phyloP scores from a whole-genome alignment of 2,797 vertebrate genomes.

The Centroberyx gerrardi region DNA sequence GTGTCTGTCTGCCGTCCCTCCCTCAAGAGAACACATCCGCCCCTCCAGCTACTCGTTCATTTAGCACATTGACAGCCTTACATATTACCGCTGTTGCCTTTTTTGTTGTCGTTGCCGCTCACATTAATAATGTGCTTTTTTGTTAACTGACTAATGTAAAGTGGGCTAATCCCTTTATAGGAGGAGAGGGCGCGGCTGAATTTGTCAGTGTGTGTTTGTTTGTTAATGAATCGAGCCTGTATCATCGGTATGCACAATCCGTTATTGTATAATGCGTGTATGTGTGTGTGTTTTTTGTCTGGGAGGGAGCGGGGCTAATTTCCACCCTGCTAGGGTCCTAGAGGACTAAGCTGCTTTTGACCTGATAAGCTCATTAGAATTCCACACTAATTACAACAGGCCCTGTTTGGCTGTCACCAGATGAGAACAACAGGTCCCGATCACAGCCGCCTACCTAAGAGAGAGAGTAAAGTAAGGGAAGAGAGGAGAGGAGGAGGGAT shows the following conservation, averaged over 20 bases:
- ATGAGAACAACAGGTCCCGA: conserved; percentile 77
- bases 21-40: conserved; percentile 34
- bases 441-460: conserved; percentile 56
- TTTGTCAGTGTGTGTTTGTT: conserved; percentile 77
- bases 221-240: conserved; percentile 79
- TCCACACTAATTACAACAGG: conserved; percentile 86
- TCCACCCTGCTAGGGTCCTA: conserved; percentile 82
- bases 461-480: conserved; percentile 34
- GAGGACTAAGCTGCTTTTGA: conserved; percentile 88
- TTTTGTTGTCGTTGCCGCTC: conserved; percentile 68
- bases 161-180: conserved; percentile 80
- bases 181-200: conserved; percentile 68
- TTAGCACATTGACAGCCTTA: conserved; percentile 63
- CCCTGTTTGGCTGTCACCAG: conserved; percentile 78
- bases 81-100: conserved; percentile 55
- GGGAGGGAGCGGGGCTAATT: conserved; percentile 78
- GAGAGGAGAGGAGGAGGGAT: conserved; percentile 21
- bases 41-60: conserved; percentile 59
- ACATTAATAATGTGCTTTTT: conserved; percentile 78
- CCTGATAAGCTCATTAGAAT: conserved; percentile 90
- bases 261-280: conserved; percentile 72
- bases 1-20: conserved; percentile 19
- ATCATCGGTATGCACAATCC: conserved; percentile 82
- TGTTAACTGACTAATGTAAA: conserved; percentile 78
- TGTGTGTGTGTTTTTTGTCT: conserved; percentile 67